Evolutionary conservation across 2,797 vertebrate species (phyloP).

Genomic region (Sternotherus odoratus): DNA sequence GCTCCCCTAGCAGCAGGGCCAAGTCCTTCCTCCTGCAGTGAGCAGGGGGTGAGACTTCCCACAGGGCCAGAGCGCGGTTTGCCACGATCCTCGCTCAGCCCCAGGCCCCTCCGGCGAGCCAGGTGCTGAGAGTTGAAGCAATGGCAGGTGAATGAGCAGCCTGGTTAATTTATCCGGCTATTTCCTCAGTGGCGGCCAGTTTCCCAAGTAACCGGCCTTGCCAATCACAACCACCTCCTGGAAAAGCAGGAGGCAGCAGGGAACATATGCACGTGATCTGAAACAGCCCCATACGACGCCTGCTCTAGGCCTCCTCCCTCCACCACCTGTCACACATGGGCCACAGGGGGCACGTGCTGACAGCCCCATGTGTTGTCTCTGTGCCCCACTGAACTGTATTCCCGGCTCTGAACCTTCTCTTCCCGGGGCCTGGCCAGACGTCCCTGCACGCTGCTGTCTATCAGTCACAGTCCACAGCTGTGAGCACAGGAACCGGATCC

Average conservation of each 20-base stretch:
- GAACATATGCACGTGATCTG: not conserved
- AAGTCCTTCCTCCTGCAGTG: not conserved
- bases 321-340: too few species aligned
- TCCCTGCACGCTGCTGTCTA: too few species aligned
- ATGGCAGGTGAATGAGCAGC: fast-evolving
- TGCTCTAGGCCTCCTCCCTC: too few species aligned
- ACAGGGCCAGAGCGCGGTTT: not conserved
- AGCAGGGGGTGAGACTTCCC: not conserved
- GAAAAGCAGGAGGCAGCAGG: not conserved
- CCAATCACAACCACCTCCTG: not conserved
- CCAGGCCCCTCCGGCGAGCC: not conserved
- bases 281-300: not conserved
- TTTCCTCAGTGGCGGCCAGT: not conserved
- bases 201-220: not conserved
- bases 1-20: too few species aligned
- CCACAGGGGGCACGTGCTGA: too few species aligned
- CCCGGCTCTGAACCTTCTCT: not conserved
- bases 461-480: not conserved
- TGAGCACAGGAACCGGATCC: too few species aligned
- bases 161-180: not conserved
- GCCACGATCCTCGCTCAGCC: not conserved
- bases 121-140: not conserved
- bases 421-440: not conserved
- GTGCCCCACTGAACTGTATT: not conserved
- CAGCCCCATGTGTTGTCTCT: not conserved